Evolutionary conservation across 2,888 invertebrate genomes (phyloP).

Genomic region (Synanthedon formicaeformis): DNA sequence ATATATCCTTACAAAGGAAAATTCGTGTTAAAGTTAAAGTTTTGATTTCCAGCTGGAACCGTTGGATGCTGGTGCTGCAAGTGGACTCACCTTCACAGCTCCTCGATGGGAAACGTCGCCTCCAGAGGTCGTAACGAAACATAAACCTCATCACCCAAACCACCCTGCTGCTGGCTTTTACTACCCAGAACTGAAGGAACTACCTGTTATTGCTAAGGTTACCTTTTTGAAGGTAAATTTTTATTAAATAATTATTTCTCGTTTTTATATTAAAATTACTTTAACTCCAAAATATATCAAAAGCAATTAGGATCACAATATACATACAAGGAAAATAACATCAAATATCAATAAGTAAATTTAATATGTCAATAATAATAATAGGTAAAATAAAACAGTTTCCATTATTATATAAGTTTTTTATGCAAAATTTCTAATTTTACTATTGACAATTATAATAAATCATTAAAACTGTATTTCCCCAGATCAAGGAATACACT

Average conservation of each 20-base stretch:
- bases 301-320: neutral
- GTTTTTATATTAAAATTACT: neutral
- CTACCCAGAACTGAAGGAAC: constrained; percentile 83
- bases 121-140: constrained; percentile 82
- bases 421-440: too few species aligned
- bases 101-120: constrained; percentile 92
- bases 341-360: too few species aligned
- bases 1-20: too few species aligned
- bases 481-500: constrained; percentile 52
- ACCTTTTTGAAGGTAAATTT: constrained; percentile 82
- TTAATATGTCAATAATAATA: too few species aligned
- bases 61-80: constrained; percentile 91
- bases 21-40: too few species aligned
- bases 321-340: neutral
- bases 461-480: too few species aligned
- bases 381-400: too few species aligned
- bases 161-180: constrained; percentile 94
- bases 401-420: too few species aligned
- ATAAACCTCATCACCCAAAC: constrained; percentile 83
- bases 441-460: too few species aligned
- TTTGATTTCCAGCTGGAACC: constrained; percentile 76
- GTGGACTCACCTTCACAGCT: constrained; percentile 92
- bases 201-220: constrained; percentile 88
- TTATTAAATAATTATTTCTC: neutral
- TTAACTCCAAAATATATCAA: neutral